A percentile compares a stretch with the other conserved stretches of the same genome.
Evolutionary conservation across 2,113 vertebrate species (phyloP).

Genomic region (Scomber scombrus): DNA sequence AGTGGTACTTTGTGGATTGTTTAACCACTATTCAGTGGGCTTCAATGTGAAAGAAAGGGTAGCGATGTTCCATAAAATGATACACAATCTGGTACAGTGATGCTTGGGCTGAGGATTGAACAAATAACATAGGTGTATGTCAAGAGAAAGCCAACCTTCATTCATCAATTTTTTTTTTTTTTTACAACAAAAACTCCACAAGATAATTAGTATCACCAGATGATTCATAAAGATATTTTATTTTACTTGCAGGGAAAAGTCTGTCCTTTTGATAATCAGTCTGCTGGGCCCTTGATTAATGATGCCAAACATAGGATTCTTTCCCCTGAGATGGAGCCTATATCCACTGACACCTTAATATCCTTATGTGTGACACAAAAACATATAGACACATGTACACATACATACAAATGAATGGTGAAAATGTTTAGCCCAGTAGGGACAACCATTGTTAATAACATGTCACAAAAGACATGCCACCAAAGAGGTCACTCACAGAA

Average conservation of each 20-base stretch:
- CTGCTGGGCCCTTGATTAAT: constrained; percentile 20
- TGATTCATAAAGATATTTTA: not conserved
- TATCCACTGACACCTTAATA: constrained; percentile 43
- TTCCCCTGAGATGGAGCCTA: constrained; percentile 15
- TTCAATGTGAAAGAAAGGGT: not conserved
- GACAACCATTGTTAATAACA: constrained; percentile 31
- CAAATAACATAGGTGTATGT: not conserved
- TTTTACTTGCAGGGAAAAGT: not conserved
- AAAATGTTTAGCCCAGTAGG: constrained; percentile 41
- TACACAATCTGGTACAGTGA: not conserved
- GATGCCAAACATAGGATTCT: not conserved
- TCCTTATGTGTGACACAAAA: not conserved
- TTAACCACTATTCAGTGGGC: not conserved
- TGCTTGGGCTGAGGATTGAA: not conserved
- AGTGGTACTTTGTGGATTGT: not conserved
- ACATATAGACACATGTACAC: not conserved
- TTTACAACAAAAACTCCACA: not conserved
- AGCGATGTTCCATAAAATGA: not conserved
- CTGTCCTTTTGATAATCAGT: not conserved
- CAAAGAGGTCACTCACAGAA: constrained; percentile 22
- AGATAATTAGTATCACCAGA: not conserved
- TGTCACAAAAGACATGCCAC: constrained; percentile 33
- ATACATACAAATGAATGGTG: not conserved
- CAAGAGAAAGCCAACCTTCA: not conserved
- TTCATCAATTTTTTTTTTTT: too few relatives aligned